These are phyloP conservation scores for Electrophaes corylata DNA, from an alignment of 2,888 invertebrate genomes.

Conservation along the genomic window DNA sequence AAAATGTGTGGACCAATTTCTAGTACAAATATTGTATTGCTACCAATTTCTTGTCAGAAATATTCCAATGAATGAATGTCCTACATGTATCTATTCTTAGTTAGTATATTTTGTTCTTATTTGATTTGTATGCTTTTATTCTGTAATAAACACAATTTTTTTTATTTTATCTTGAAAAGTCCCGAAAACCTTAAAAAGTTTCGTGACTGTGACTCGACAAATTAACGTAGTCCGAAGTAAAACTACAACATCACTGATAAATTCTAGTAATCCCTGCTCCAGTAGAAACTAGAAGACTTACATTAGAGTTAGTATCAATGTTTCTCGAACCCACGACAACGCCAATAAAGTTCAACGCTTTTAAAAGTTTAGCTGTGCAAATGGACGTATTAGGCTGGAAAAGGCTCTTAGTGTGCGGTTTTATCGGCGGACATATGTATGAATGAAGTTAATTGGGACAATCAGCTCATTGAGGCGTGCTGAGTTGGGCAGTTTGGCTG, in stretches of 20 bases:
- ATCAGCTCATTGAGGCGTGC: conserved; percentile 74
- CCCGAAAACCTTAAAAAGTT: neutral
- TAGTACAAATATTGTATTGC: no score
- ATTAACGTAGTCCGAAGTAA: neutral
- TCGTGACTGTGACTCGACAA: neutral
- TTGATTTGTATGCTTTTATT: no score
- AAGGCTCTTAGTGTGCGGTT: conserved; percentile 61
- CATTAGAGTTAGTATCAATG: conserved; percentile 24
- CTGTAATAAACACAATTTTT: no score
- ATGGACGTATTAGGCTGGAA: conserved; percentile 61
- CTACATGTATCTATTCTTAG: no score
- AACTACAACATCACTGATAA: conserved; percentile 1
- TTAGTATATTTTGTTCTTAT: no score
- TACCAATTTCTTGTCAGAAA: no score
- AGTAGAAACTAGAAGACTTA: conserved; percentile 9
- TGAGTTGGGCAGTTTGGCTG: conserved; percentile 70
- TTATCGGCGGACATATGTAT: conserved; percentile 64
- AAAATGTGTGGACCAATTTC: no score
- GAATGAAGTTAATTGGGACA: conserved; percentile 80
- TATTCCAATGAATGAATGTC: no score
- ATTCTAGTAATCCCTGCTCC: conserved; percentile 6
- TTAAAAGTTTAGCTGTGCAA: conserved; percentile 53
- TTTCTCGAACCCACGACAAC: conserved; percentile 32
- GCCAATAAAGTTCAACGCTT: conserved; percentile 52
- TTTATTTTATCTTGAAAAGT: no score